These are phyloP conservation scores for Bugula neritina DNA, from an alignment of 2,888 invertebrate genomes.

Conservation along the genomic window DNA sequence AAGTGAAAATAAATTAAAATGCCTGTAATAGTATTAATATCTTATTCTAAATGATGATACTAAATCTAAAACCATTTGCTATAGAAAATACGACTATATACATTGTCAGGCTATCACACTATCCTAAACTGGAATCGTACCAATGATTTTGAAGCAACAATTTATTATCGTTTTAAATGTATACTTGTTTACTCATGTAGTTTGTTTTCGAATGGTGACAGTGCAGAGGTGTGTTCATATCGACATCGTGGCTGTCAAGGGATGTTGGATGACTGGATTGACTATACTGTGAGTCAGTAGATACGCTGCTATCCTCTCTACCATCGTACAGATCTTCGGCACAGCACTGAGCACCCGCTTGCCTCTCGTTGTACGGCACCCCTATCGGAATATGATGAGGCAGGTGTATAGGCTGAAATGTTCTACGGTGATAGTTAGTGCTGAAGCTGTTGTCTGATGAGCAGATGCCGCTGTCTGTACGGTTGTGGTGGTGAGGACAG, in stretches of 20 bases:
- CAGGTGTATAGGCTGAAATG: conserved; percentile 18
- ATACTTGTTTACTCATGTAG: conserved; percentile 26
- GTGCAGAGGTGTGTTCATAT: conserved; percentile 10
- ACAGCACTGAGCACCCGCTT: background rate
- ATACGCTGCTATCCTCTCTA: background rate
- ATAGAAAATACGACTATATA: too few species aligned
- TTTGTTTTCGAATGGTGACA: background rate
- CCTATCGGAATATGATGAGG: conserved; percentile 11
- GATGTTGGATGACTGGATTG: conserved; percentile 2
- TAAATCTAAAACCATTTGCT: too few species aligned
- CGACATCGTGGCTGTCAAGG: conserved; percentile 5
- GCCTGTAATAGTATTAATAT: too few species aligned
- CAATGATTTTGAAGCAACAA: too few species aligned
- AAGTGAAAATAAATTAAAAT: too few species aligned
- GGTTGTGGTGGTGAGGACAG: background rate
- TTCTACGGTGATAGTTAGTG: conserved; percentile 13
- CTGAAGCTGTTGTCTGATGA: conserved; percentile 14
- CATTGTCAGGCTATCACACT: too few species aligned
- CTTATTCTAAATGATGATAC: too few species aligned
- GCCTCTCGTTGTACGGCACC: conserved; percentile 18
- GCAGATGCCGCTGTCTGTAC: conserved; percentile 9
- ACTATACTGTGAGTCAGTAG: conserved; percentile 9
- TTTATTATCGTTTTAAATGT: too few species aligned
- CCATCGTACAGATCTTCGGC: background rate
- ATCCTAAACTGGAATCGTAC: too few species aligned